phyloP scores from a whole-genome alignment of 2,113 vertebrate species.

The Onychorhynchus coronatus region DNA sequence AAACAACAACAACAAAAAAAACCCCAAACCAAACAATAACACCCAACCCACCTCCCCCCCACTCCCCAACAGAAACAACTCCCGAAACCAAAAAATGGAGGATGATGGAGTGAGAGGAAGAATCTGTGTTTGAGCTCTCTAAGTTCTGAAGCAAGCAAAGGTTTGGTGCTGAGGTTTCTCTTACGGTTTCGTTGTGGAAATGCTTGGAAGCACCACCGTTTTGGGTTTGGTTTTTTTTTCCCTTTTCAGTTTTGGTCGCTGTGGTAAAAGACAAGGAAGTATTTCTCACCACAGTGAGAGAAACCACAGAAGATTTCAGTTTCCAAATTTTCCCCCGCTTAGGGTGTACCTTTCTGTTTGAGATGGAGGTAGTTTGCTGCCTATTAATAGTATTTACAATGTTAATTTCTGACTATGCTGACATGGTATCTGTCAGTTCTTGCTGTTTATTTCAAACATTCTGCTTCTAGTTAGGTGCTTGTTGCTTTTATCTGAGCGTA shows the following conservation, averaged over 20 bases:
- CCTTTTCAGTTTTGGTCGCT: background rate
- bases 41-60: background rate
- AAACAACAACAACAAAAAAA: too few relatives aligned
- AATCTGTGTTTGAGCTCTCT: background rate
- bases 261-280: conserved; percentile 54
- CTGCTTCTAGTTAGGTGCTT: background rate
- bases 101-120: background rate
- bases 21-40: background rate
- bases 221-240: background rate
- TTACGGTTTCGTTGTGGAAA: background rate
- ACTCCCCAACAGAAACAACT: background rate
- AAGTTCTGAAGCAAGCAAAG: background rate
- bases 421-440: background rate
- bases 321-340: background rate
- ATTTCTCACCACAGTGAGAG: conserved; percentile 4
- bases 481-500: background rate
- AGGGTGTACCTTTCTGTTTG: background rate
- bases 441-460: background rate
- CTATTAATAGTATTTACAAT: background rate
- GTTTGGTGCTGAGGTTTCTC: background rate
- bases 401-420: background rate
- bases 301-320: conserved; percentile 57
- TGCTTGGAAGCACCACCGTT: background rate
- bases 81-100: background rate
- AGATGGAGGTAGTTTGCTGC: background rate